These are phyloP conservation scores for Acrocephalus arundinaceus DNA, from an alignment of 2,113 vertebrate genomes.

Conservation along the genomic window DNA sequence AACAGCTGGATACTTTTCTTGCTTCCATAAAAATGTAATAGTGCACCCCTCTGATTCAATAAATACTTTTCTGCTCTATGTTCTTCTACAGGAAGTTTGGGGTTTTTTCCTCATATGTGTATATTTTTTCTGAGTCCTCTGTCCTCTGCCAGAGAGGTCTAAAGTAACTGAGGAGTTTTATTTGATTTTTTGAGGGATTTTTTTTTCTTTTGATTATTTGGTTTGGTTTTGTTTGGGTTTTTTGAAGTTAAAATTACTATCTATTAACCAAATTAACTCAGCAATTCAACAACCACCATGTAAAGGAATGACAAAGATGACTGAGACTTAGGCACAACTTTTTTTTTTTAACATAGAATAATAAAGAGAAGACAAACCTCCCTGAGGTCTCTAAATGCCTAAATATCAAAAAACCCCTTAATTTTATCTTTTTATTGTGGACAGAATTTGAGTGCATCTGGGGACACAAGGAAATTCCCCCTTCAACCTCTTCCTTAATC, in stretches of 20 bases:
- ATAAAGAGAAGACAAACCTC: not conserved
- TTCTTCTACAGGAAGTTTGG: not conserved
- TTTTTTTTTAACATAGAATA: not conserved
- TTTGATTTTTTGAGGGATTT: not conserved
- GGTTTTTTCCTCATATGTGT: not conserved
- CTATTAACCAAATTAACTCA: not conserved
- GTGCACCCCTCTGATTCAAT: not conserved
- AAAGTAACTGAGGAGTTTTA: not conserved
- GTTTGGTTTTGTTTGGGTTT: not conserved
- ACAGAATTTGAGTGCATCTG: not conserved
- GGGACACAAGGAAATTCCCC: not conserved
- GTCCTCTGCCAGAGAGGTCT: not conserved
- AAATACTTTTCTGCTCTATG: not conserved
- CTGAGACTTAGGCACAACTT: not conserved
- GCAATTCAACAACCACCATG: not conserved
- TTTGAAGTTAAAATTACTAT: not conserved
- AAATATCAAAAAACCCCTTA: not conserved
- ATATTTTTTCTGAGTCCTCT: not conserved
- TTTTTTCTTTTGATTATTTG: not conserved
- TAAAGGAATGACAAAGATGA: not conserved
- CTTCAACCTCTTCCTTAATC: not conserved
- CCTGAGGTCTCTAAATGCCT: not conserved
- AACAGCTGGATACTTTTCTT: slow-evolving; percentile 42
- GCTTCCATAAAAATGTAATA: slow-evolving; percentile 36
- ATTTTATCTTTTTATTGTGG: not conserved